Evolutionary conservation across 2,888 invertebrate species (phyloP), one percentile per base, ranked within the genome.

Genomic region (Lucinisca nassula): DNA sequence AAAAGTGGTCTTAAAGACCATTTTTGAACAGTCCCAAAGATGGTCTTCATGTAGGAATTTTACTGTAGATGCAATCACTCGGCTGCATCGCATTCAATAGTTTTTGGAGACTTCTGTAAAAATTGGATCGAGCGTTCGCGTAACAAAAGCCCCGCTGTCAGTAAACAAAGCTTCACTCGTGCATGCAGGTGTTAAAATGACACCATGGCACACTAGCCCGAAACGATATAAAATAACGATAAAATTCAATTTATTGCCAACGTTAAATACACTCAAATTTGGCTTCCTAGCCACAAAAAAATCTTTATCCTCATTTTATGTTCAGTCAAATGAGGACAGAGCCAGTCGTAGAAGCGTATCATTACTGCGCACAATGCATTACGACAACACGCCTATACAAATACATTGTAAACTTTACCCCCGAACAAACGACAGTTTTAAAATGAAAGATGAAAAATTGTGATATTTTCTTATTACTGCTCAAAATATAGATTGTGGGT

Each of bases 101-200:
- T 45, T 45, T 45, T 12, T 12, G 45, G 45, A 45, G 45, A 45
- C 45, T 45, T 8, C 17, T 12, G 17, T 45, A 45, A 45, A n/a
- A 45, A 45, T 17, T 8, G 45, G 45, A 17, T 45, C 45, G 45
- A 45, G 45, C 10, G 8, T 17, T 61, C 30, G 4, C 21, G 8
- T 61, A 30, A 61, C 61, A 61, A 61, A 30, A 30, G 27, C 17
- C 61, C 61, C 21, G 61, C 30, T 61, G 61, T 61, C 21, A 45
- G 61, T 61, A 61, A 85, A 85, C 79, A 82, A 88, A 76, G 72
- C 49, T 45, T 70, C 40, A 82, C 45, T 35, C 38, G 49, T 83
- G 84, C 74, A 74, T 78, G 85, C 88, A 88, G 88, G 88, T 88
- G 88, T 88, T 74, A 82, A 82, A 49, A 79, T 45, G 61, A 61